These are phyloP conservation scores for Tetramorium parvispinum DNA, from an alignment of 1,140 invertebrate genomes.

Conservation along the genomic window DNA sequence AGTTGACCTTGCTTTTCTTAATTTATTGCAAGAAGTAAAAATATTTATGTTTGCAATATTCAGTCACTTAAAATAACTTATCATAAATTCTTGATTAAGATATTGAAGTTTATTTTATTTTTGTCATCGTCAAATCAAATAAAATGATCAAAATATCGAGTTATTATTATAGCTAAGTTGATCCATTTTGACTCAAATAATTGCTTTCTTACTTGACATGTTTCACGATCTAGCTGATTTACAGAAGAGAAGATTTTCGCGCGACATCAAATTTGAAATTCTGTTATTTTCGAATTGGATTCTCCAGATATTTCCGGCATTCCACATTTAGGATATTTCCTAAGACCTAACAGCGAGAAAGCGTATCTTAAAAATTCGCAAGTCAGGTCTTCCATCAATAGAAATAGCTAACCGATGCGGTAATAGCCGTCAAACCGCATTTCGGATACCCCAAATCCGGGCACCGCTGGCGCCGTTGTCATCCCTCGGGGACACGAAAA, in stretches of 20 bases:
- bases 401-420: constrained; percentile 38
- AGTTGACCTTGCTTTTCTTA: neutral
- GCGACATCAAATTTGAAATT: neutral
- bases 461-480: constrained; percentile 1
- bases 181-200: neutral
- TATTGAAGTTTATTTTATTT: neutral
- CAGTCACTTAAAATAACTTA: neutral
- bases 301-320: neutral
- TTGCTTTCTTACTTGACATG: neutral
- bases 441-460: constrained; percentile 41
- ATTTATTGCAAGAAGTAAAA: neutral
- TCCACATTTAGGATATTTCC: constrained; percentile 4
- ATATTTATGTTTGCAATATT: neutral
- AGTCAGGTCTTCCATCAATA: constrained; percentile 33
- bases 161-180: neutral
- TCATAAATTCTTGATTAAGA: neutral
- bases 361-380: constrained; percentile 50
- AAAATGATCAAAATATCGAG: neutral
- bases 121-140: neutral
- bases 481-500: constrained; percentile 47
- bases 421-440: constrained; percentile 60
- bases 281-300: neutral
- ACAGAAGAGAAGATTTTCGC: neutral
- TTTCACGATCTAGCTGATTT: neutral
- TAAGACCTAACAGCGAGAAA: neutral